Conservation (phyloP, 2,888 invertebrate species). For the Pelosia muscerda region DNA sequence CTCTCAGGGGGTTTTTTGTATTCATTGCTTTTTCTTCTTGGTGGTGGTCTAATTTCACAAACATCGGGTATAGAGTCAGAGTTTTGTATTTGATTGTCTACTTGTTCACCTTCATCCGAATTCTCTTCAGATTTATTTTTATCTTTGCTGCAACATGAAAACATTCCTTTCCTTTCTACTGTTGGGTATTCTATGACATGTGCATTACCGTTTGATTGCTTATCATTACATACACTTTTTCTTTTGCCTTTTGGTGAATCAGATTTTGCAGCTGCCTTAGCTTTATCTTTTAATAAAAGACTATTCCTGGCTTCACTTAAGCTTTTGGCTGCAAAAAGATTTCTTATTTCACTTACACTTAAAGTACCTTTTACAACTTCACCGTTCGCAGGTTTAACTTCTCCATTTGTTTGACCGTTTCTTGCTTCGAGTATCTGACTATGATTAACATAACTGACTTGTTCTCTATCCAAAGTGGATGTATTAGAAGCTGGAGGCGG, state of each 20-base stretch:
- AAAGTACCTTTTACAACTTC: conserved; percentile 87
- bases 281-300: conserved; percentile 81
- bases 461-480: conserved; percentile 79
- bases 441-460: conserved; percentile 76
- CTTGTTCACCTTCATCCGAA: conserved; percentile 76
- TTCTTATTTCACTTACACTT: conserved; percentile 85
- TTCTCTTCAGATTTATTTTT: conserved; percentile 85
- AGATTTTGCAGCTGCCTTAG: conserved; percentile 70
- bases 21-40: conserved; percentile 86
- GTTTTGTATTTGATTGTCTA: conserved; percentile 71
- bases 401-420: conserved; percentile 59
- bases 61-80: conserved; percentile 81
- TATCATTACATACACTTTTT: conserved; percentile 75
- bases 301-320: conserved; percentile 85
- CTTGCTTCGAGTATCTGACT: conserved; percentile 72
- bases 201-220: conserved; percentile 76
- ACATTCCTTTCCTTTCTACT: conserved; percentile 90
- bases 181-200: conserved; percentile 91
- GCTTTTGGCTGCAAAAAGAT: conserved; percentile 82
- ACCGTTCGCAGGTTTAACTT: conserved; percentile 73
- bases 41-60: conserved; percentile 88
- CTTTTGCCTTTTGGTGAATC: conserved; percentile 82
- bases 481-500: conserved; percentile 88
- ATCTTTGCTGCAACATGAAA: conserved; percentile 90
- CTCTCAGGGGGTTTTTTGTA: conserved; percentile 88